Conservation (phyloP, 2,888 invertebrate genomes). For the Tyria jacobaeae region DNA sequence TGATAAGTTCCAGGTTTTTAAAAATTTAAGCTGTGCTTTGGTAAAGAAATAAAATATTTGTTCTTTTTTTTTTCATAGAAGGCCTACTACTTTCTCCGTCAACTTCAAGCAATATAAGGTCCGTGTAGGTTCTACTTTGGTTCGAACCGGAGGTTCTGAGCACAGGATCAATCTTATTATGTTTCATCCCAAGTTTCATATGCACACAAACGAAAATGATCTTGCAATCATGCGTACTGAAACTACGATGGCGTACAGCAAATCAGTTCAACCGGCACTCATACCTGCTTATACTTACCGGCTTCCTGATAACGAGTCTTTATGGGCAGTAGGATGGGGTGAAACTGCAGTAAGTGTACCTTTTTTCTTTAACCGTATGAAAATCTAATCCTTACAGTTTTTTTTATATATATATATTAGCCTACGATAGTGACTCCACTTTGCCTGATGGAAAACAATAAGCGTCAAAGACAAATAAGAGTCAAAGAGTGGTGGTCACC, state of each 20-base stretch:
- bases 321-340: constrained; percentile 14
- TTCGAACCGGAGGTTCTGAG: neutral
- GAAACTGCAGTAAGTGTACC: constrained; percentile 8
- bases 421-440: too few species aligned
- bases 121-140: constrained; percentile 2
- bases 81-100: neutral
- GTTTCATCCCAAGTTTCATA: constrained; percentile 5
- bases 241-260: neutral
- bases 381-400: too few species aligned
- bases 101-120: neutral
- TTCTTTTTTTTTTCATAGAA: constrained; percentile 5
- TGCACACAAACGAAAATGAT: neutral
- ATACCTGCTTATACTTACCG: neutral
- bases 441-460: too few species aligned
- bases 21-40: neutral
- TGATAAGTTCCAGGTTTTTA: neutral
- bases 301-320: neutral
- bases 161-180: constrained; percentile 2
- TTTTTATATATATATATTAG: too few species aligned
- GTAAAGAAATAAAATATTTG: neutral
- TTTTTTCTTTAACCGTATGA: neutral
- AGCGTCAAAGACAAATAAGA: too few species aligned
- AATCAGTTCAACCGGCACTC: neutral
- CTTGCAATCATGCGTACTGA: constrained; percentile 5
- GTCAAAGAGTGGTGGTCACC: too few species aligned